phyloP scores from a whole-genome alignment of 2,888 invertebrate genomes.

The Andrena marginata region DNA sequence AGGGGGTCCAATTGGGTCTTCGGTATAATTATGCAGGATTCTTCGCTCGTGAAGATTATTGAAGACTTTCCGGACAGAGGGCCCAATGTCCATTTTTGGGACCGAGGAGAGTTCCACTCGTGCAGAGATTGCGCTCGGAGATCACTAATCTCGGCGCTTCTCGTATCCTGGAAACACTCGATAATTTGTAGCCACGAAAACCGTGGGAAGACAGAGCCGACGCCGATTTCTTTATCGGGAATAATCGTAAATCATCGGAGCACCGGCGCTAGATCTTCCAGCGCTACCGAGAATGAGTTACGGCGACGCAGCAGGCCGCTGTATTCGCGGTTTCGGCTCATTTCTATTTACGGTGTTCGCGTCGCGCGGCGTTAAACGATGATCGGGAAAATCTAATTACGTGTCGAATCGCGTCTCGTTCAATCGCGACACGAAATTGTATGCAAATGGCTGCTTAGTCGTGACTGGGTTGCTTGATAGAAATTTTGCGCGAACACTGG shows the following conservation, averaged over 20 bases:
- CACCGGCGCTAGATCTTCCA: slow-evolving; percentile 4
- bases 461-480: slow-evolving; percentile 26
- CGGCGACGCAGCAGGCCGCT: slow-evolving; percentile 6
- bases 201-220: slow-evolving; percentile 62
- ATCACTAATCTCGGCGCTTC: slow-evolving; percentile 45
- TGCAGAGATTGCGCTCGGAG: slow-evolving; percentile 25
- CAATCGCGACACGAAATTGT: slow-evolving; percentile 32
- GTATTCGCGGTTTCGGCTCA: background rate
- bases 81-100: slow-evolving; percentile 6
- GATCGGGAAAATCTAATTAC: slow-evolving; percentile 38
- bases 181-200: slow-evolving; percentile 67
- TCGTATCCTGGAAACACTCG: slow-evolving; percentile 49
- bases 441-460: slow-evolving; percentile 30
- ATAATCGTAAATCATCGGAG: slow-evolving; percentile 44
- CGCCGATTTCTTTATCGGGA: slow-evolving; percentile 50
- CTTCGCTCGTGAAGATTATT: too few relatives aligned
- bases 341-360: background rate
- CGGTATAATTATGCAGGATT: too few relatives aligned
- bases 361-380: slow-evolving; percentile 9
- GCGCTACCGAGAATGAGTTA: slow-evolving; percentile 17
- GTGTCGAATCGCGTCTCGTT: slow-evolving; percentile 33
- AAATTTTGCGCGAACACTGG: background rate
- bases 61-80: background rate
- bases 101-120: slow-evolving; percentile 49
- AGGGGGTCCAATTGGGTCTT: too few relatives aligned